phyloP scores from a whole-genome alignment of 2,888 invertebrate genomes.

The Oxyteleia sp. region DNA sequence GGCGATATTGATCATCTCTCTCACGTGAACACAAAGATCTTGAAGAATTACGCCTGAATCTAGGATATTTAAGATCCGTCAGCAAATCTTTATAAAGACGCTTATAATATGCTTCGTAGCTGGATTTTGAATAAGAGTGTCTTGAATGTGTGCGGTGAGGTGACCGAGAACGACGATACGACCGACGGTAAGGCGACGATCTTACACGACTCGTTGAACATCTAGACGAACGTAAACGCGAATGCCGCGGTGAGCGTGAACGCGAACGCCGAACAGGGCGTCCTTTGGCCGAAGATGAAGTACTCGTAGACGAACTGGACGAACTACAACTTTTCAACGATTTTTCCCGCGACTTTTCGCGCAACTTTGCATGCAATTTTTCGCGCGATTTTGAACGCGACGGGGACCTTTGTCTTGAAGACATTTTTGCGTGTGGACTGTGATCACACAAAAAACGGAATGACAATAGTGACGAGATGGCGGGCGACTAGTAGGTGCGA shows the following conservation, averaged over 20 bases:
- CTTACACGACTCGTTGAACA: background rate
- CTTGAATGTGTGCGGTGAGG: too few species aligned
- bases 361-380: background rate
- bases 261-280: background rate
- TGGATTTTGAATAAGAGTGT: too few species aligned
- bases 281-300: background rate
- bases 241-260: background rate
- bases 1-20: background rate
- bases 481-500: background rate
- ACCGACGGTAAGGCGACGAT: background rate
- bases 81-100: too few species aligned
- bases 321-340: background rate
- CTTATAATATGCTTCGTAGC: too few species aligned
- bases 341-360: background rate
- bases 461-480: background rate
- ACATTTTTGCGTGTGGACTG: background rate
- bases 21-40: too few species aligned
- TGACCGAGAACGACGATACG: too few species aligned
- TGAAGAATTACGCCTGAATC: too few species aligned
- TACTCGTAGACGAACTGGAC: background rate
- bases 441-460: too few species aligned
- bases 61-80: too few species aligned
- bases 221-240: background rate
- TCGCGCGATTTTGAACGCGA: conserved; percentile 1
- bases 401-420: background rate